phyloP scores from a whole-genome alignment of 2,113 vertebrate genomes.

The Anolis sagrei region DNA sequence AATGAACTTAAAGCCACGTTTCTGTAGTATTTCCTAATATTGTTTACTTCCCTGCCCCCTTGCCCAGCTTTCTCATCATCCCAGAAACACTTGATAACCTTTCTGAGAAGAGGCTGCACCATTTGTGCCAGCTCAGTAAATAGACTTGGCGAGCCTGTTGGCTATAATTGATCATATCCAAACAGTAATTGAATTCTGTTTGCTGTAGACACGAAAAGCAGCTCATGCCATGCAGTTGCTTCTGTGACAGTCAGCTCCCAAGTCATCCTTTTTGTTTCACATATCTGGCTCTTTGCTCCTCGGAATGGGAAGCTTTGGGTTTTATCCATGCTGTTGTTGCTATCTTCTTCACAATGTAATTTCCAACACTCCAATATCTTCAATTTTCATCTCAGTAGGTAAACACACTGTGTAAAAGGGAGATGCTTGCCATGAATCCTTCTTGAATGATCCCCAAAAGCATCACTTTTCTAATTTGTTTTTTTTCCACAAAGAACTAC shows the following conservation, averaged over 20 bases:
- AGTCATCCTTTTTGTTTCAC: slow-evolving; percentile 46
- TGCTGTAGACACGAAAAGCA: slow-evolving; percentile 35
- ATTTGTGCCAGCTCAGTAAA: slow-evolving; percentile 56
- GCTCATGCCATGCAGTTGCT: slow-evolving; percentile 39
- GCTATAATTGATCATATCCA: slow-evolving; percentile 66
- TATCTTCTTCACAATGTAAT: neutral
- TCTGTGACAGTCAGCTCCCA: slow-evolving; percentile 43
- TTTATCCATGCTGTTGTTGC: slow-evolving; percentile 34
- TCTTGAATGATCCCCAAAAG: neutral
- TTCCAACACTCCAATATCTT: neutral
- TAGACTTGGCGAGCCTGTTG: slow-evolving; percentile 54
- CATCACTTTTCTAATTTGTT: neutral
- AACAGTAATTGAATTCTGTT: slow-evolving; percentile 69
- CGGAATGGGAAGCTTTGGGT: slow-evolving; percentile 18
- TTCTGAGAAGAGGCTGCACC: slow-evolving; percentile 45
- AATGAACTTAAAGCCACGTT: slow-evolving; percentile 39
- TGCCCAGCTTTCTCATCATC: slow-evolving; percentile 23
- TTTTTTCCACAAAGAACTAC: slow-evolving; percentile 10
- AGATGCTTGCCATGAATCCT: neutral
- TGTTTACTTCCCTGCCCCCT: slow-evolving; percentile 40
- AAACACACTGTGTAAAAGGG: neutral
- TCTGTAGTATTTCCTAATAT: slow-evolving; percentile 42
- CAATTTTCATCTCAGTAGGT: neutral
- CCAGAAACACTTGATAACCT: slow-evolving; percentile 41
- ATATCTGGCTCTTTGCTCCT: slow-evolving; percentile 22